Evolutionary conservation across 2,113 vertebrate species (phyloP).

Genomic region (Erythrolamprus reginae): DNA sequence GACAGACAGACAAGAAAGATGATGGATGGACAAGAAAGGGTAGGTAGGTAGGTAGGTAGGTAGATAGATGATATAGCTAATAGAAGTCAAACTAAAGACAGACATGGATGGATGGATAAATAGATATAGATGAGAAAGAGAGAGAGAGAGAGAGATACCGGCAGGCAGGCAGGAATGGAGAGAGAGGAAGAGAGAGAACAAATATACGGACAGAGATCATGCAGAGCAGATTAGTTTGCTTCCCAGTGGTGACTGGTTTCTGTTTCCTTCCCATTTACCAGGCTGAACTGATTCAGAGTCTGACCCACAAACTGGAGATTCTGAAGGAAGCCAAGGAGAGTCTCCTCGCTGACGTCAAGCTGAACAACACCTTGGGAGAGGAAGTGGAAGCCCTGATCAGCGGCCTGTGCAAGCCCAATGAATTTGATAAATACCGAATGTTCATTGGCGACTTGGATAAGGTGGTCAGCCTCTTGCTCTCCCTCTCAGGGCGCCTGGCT

Average conservation of each 20-base stretch:
- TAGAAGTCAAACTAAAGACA: too few relatives aligned
- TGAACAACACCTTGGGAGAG: slow-evolving; percentile 75
- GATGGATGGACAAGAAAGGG: too few relatives aligned
- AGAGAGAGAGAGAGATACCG: too few relatives aligned
- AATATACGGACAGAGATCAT: neutral
- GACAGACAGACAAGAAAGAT: too few relatives aligned
- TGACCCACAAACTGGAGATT: slow-evolving; percentile 75
- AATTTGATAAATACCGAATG: slow-evolving; percentile 93
- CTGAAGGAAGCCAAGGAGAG: slow-evolving; percentile 80
- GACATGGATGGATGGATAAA: too few relatives aligned
- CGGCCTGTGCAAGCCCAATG: slow-evolving; percentile 82
- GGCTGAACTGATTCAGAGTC: slow-evolving; percentile 84
- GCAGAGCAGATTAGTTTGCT: neutral
- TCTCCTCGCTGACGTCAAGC: slow-evolving; percentile 76
- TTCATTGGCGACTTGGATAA: slow-evolving; percentile 94
- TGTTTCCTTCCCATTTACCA: slow-evolving; percentile 48
- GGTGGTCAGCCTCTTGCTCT: slow-evolving; percentile 92
- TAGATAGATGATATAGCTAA: too few relatives aligned
- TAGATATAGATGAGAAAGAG: too few relatives aligned
- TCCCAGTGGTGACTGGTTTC: neutral
- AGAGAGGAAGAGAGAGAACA: neutral
- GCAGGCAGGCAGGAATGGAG: too few relatives aligned
- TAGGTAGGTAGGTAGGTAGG: too few relatives aligned
- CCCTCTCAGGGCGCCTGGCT: slow-evolving; percentile 87
- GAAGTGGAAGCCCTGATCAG: slow-evolving; percentile 79